Percentiles rank a stretch among this genome's conserved stretches.
Evolutionary conservation across 2,888 invertebrate genomes (phyloP).

Genomic region (Zaprionus lineosus): DNA sequence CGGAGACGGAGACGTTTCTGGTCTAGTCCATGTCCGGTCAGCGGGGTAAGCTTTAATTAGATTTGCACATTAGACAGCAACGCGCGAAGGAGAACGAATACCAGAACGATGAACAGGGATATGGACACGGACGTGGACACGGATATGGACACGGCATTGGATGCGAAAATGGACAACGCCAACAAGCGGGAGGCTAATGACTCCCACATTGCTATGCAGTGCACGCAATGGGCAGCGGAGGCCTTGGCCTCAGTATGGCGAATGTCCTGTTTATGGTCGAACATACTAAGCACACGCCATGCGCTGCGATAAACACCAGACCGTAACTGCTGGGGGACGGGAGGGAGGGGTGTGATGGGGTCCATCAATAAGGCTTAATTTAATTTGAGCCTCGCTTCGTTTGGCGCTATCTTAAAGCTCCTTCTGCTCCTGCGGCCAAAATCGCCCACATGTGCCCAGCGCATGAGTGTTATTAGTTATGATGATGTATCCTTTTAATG

Average conservation of each 20-base stretch:
- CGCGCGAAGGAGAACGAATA: conserved; percentile 2
- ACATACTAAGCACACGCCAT: conserved; percentile 29
- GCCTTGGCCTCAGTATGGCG: conserved; percentile 8
- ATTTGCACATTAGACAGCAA: conserved; percentile 68
- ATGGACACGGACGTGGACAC: too few relatives aligned
- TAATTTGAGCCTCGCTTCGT: conserved; percentile 54
- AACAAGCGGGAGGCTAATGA: conserved; percentile 57
- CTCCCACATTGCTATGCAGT: conserved; percentile 57
- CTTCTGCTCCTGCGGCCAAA: not conserved
- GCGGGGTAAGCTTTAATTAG: conserved; percentile 70
- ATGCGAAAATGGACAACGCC: not conserved
- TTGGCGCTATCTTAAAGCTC: conserved; percentile 64
- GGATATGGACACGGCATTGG: too few relatives aligned
- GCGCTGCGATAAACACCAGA: conserved; percentile 58
- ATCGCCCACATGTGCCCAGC: conserved; percentile 49
- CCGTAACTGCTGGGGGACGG: conserved; percentile 18
- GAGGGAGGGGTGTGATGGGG: conserved; percentile 6
- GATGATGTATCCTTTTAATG: conserved; percentile 70
- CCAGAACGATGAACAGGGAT: too few relatives aligned
- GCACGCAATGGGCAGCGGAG: conserved; percentile 45
- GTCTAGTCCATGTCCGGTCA: conserved; percentile 47
- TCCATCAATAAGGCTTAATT: conserved; percentile 78
- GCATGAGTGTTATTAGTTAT: conserved; percentile 75
- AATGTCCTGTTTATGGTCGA: conserved; percentile 41
- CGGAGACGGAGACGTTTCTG: too few relatives aligned